Evolutionary conservation across 2,888 invertebrate genomes (phyloP).

Genomic region (Dryobota labecula): DNA sequence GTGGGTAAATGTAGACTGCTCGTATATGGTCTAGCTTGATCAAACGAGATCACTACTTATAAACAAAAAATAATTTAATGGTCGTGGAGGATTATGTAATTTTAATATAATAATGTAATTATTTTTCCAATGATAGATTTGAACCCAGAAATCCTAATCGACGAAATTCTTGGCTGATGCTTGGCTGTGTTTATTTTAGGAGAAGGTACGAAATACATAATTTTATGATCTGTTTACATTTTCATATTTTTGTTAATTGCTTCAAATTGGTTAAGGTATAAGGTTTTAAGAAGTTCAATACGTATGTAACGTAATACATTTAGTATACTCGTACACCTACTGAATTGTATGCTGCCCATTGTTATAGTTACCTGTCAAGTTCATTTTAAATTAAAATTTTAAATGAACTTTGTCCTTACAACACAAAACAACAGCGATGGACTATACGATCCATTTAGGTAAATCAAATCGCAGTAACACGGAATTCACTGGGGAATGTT

Average conservation of each 20-base stretch:
- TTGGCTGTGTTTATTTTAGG: background rate
- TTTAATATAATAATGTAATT: background rate
- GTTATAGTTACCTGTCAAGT: constrained; percentile 29
- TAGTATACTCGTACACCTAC: background rate
- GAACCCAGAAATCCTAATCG: background rate
- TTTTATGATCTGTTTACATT: background rate
- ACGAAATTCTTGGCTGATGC: background rate
- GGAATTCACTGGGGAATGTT: background rate
- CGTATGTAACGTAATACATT: background rate
- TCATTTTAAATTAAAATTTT: constrained; percentile 56
- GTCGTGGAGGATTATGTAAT: background rate
- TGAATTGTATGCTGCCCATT: constrained; percentile 33
- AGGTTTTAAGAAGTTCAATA: too few species aligned
- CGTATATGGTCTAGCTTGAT: background rate
- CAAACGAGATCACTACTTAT: background rate
- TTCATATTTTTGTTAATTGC: background rate
- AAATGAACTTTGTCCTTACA: constrained; percentile 58
- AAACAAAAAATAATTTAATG: background rate
- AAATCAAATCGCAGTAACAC: too few species aligned
- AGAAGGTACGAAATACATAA: background rate
- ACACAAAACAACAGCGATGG: constrained; percentile 4
- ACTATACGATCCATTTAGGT: background rate
- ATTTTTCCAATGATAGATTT: background rate
- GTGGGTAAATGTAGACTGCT: background rate
- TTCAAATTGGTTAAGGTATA: too few species aligned